Conservation (phyloP, 2,797 vertebrate genomes). For the Heteromormyrus szaboi region DNA sequence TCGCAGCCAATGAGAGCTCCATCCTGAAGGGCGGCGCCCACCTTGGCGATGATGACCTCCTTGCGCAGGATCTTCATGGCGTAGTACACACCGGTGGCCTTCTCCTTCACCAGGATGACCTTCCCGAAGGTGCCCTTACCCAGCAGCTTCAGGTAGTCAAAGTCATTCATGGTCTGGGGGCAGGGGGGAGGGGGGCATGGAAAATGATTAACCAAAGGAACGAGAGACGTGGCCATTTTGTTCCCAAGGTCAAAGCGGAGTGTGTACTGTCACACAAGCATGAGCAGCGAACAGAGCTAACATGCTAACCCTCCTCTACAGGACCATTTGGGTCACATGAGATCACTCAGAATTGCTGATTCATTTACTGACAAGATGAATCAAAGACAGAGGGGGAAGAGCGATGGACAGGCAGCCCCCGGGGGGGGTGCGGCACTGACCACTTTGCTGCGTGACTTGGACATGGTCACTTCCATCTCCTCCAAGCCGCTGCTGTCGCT, state of each 20-base stretch:
- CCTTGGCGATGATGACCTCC: slow-evolving; percentile 84
- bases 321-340: background rate
- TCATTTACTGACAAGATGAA: background rate
- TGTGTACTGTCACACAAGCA: background rate
- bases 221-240: background rate
- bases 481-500: slow-evolving; percentile 58
- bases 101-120: slow-evolving; percentile 82
- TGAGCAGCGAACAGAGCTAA: background rate
- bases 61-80: slow-evolving; percentile 89
- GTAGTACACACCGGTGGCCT: slow-evolving; percentile 74
- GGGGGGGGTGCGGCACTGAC: slow-evolving; percentile 48
- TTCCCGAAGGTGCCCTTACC: slow-evolving; percentile 87
- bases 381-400: background rate
- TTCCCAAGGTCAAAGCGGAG: background rate
- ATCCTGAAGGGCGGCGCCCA: slow-evolving; percentile 25
- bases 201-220: background rate
- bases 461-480: slow-evolving; percentile 74
- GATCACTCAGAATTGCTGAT: background rate
- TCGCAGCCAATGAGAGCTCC: background rate
- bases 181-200: background rate
- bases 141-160: slow-evolving; percentile 84
- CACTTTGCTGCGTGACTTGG: slow-evolving; percentile 69
- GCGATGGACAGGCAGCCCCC: background rate
- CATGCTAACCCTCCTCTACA: background rate
- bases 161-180: slow-evolving; percentile 79